Conservation (phyloP, 2,797 vertebrate species). For the Molossus alvarezi region DNA sequence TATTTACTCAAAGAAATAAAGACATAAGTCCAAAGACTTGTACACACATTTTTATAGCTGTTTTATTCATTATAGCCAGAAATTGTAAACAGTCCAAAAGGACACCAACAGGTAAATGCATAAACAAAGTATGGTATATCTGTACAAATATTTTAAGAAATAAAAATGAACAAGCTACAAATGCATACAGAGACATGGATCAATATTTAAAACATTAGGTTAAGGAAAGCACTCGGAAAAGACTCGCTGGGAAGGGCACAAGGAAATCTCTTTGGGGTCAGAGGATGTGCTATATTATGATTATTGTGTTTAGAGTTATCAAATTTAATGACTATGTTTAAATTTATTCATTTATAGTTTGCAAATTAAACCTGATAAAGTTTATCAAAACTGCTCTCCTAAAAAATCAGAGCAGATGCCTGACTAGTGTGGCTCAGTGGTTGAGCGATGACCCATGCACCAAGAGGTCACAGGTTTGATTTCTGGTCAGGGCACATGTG, state of each 20-base stretch:
- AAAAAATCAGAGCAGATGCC: neutral
- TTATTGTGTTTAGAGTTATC: neutral
- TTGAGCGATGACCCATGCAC: too few relatives aligned
- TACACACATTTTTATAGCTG: neutral
- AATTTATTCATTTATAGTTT: neutral
- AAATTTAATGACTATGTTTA: neutral
- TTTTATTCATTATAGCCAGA: neutral
- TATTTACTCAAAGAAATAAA: neutral
- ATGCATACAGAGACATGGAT: neutral
- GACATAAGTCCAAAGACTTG: neutral
- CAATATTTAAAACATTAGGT: slow-evolving; percentile 58
- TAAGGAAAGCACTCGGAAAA: neutral
- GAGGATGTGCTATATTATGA: neutral
- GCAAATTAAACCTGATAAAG: neutral
- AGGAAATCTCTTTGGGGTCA: neutral
- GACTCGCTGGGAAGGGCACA: neutral
- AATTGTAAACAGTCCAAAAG: neutral
- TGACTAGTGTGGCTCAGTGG: too few relatives aligned
- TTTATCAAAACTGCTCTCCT: neutral
- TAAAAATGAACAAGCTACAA: neutral
- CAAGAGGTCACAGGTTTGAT: too few relatives aligned
- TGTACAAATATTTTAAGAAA: slow-evolving; percentile 7
- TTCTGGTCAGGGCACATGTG: too few relatives aligned
- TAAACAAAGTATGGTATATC: neutral
- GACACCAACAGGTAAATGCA: neutral